Evolutionary conservation across 2,888 invertebrate genomes (phyloP).

Genomic region (Scaptomyza flava): DNA sequence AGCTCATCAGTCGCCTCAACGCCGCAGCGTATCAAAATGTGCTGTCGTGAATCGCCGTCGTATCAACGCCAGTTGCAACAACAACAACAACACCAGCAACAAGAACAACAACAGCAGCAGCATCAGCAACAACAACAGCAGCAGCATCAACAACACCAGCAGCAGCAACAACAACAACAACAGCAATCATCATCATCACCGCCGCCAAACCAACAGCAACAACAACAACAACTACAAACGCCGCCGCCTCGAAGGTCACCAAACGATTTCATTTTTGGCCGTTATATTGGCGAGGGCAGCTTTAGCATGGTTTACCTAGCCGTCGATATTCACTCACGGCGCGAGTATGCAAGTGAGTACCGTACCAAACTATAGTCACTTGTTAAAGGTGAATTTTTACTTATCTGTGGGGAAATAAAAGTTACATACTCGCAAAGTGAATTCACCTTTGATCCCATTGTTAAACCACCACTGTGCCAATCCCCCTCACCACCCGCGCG

Average conservation of each 20-base stretch:
- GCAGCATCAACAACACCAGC: constrained; percentile 45
- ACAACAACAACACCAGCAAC: constrained; percentile 50
- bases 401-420: not conserved
- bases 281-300: constrained; percentile 98
- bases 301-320: constrained; percentile 98
- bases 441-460: constrained; percentile 6
- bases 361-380: constrained; percentile 1
- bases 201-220: constrained; percentile 41
- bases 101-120: constrained; percentile 32
- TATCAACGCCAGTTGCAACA: constrained; percentile 52
- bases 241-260: constrained; percentile 85
- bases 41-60: constrained; percentile 44
- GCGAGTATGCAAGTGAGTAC: constrained; percentile 96
- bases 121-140: constrained; percentile 39
- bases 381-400: not conserved
- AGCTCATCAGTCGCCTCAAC: constrained; percentile 64
- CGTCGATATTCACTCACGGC: constrained; percentile 94
- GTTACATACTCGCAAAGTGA: not conserved
- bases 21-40: constrained; percentile 66
- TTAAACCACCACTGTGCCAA: not conserved
- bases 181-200: constrained; percentile 42
- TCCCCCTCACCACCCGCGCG: not conserved
- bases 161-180: constrained; percentile 40
- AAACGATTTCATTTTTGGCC: constrained; percentile 97
- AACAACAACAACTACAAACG: constrained; percentile 42